Conservation (phyloP, 2,797 vertebrate genomes). For the Onychomys leucogaster region DNA sequence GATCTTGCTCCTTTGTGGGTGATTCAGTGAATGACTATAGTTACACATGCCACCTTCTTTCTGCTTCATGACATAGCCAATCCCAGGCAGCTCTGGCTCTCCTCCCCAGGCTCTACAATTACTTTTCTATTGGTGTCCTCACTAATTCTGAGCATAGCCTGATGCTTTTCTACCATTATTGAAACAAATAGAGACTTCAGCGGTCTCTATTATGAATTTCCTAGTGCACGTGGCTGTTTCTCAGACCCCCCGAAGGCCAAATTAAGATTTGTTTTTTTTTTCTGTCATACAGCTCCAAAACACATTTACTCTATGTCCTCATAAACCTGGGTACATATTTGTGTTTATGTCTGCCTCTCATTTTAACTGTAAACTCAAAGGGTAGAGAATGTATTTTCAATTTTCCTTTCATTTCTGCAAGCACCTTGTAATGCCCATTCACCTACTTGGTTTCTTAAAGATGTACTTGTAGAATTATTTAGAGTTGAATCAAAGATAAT, state of each 20-base stretch:
- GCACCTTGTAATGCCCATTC: neutral
- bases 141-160: neutral
- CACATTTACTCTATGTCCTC: neutral
- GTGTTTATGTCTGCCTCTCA: neutral
- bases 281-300: neutral
- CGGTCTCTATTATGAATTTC: neutral
- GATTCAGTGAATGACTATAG: neutral
- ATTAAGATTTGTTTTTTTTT: neutral
- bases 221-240: neutral
- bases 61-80: neutral
- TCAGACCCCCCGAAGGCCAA: neutral
- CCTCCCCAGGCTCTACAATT: neutral
- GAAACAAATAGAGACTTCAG: neutral
- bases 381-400: neutral
- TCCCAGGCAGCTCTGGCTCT: neutral
- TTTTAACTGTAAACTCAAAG: neutral
- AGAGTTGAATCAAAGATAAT: slow-evolving; percentile 42
- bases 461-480: slow-evolving; percentile 42
- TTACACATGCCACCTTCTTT: neutral
- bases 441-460: neutral
- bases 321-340: neutral
- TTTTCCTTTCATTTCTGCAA: slow-evolving; percentile 29
- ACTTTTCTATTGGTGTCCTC: neutral
- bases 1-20: neutral
- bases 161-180: neutral